phyloP scores from a whole-genome alignment of 2,888 invertebrate species.

The Ormia ochracea region DNA sequence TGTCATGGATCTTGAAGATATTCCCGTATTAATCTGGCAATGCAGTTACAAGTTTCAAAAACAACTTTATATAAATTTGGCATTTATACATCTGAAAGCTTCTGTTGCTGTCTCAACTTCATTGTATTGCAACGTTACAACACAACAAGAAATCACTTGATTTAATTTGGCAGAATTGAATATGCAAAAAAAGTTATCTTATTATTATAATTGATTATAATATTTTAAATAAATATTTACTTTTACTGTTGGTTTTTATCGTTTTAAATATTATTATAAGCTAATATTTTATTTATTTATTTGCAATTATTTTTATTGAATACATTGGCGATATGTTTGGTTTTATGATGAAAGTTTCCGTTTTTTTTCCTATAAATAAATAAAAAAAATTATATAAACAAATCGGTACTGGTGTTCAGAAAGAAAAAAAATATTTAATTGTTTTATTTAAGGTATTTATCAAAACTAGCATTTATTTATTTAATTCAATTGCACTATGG shows the following conservation, averaged over 20 bases:
- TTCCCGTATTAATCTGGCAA: neutral
- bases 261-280: neutral
- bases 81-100: neutral
- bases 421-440: neutral
- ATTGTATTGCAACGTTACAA: neutral
- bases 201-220: neutral
- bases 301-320: slow-evolving; percentile 28
- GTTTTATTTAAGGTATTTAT: too few relatives aligned
- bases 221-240: neutral
- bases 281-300: neutral
- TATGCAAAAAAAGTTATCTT: neutral
- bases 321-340: slow-evolving; percentile 57
- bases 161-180: neutral
- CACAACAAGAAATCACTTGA: neutral
- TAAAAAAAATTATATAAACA: neutral
- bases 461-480: too few relatives aligned
- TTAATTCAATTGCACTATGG: too few relatives aligned
- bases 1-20: neutral
- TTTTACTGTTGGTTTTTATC: neutral
- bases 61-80: neutral
- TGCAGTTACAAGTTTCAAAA: neutral
- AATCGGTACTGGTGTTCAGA: neutral
- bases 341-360: slow-evolving; percentile 13
- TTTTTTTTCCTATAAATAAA: slow-evolving; percentile 30
- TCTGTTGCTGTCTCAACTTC: neutral